These are phyloP conservation scores for Aphis gossypii DNA, from an alignment of 1,140 invertebrate species.

Conservation along the genomic window DNA sequence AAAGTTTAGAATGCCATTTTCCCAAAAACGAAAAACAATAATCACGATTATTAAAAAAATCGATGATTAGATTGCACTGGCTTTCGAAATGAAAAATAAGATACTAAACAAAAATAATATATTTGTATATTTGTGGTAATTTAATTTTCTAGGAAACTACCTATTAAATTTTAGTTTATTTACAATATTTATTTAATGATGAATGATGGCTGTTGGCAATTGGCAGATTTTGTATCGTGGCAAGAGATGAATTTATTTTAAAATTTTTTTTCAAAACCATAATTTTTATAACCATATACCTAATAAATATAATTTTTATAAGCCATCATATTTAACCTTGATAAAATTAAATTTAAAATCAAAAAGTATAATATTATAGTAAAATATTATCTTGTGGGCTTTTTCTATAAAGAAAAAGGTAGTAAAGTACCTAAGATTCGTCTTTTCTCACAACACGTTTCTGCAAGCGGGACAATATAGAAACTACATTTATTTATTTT, in stretches of 20 bases:
- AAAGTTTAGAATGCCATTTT: background rate
- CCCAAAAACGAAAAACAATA: background rate
- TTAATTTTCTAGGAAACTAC: background rate
- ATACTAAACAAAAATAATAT: background rate
- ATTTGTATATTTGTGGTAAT: background rate
- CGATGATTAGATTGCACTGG: background rate
- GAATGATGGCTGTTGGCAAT: background rate
- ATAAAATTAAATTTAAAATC: background rate
- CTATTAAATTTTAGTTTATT: background rate
- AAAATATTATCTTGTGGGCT: background rate
- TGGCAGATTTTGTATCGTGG: background rate
- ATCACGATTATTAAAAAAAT: background rate
- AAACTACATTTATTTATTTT: background rate
- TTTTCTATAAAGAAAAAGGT: background rate
- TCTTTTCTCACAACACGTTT: background rate
- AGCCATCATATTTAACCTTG: background rate
- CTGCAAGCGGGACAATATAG: background rate
- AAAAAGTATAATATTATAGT: background rate
- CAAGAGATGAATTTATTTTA: background rate
- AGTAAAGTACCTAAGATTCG: background rate
- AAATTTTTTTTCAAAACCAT: background rate
- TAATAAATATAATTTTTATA: background rate
- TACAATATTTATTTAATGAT: no score
- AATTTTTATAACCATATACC: background rate
- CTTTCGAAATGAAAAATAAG: background rate